These are phyloP conservation scores for Watsonalla binaria DNA, from an alignment of 2,888 invertebrate species.

Conservation along the genomic window DNA sequence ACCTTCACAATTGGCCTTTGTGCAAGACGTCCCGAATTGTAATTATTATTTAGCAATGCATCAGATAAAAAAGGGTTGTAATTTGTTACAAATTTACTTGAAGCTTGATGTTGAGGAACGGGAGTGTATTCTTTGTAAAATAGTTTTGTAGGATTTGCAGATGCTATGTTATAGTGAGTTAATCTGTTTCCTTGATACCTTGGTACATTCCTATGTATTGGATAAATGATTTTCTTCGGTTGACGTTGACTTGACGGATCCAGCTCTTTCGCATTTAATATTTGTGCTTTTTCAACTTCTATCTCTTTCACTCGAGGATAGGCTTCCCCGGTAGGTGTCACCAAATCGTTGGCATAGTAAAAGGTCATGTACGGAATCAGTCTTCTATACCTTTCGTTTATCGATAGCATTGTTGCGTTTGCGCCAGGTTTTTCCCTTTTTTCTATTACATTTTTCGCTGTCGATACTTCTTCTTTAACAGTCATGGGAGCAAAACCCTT, in stretches of 20 bases:
- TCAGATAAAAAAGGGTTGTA: conserved; percentile 44
- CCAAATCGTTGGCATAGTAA: conserved; percentile 82
- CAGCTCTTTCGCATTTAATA: conserved; percentile 48
- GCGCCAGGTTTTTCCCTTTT: conserved; percentile 31
- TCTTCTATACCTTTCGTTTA: conserved; percentile 85
- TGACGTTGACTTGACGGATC: conserved; percentile 38
- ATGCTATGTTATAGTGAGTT: conserved; percentile 68
- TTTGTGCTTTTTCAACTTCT: conserved; percentile 66
- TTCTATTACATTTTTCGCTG: conserved; percentile 29
- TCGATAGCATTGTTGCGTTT: conserved; percentile 60
- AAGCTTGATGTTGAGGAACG: conserved; percentile 31
- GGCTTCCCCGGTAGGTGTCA: conserved; percentile 55
- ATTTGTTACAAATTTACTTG: conserved; percentile 38
- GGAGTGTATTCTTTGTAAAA: conserved; percentile 56
- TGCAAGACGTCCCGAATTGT: conserved; percentile 38
- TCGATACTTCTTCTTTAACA: conserved; percentile 24
- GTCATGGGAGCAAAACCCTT: conserved; percentile 49
- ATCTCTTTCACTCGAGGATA: conserved; percentile 40
- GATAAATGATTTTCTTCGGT: conserved; percentile 53
- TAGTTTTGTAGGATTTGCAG: conserved; percentile 64
- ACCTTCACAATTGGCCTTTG: conserved; percentile 44
- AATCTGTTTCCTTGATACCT: conserved; percentile 69
- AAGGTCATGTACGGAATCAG: conserved; percentile 91
- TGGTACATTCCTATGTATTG: conserved; percentile 57
- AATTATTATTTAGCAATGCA: conserved; percentile 33